phyloP scores from a whole-genome alignment of 2,113 vertebrate genomes.

The Menidia beryllina region DNA sequence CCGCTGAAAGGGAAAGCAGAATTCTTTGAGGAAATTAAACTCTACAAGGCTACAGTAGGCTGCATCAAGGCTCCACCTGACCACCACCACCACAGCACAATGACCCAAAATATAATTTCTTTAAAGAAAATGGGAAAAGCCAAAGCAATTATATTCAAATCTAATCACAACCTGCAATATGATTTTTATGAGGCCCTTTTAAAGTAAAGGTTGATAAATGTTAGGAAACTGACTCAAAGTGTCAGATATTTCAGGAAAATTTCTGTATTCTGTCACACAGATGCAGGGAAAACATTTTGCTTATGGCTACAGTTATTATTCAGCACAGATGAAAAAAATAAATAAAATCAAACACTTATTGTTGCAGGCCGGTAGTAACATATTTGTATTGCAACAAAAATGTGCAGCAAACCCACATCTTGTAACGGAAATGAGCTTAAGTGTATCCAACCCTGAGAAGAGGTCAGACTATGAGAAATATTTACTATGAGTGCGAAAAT shows the following conservation, averaged over 20 bases:
- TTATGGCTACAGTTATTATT: no score
- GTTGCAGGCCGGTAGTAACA: background rate
- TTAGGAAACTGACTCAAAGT: no score
- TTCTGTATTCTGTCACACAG: no score
- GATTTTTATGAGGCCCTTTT: no score
- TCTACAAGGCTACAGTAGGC: slow-evolving; percentile 14
- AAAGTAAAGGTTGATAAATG: no score
- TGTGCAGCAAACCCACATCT: background rate
- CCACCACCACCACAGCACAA: background rate
- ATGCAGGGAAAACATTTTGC: no score
- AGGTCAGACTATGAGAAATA: background rate
- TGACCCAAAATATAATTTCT: background rate
- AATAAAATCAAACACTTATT: no score
- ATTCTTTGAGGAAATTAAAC: slow-evolving; percentile 51
- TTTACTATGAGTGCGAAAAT: slow-evolving; percentile 6
- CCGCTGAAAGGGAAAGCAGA: slow-evolving; percentile 37
- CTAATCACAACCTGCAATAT: background rate
- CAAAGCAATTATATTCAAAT: background rate
- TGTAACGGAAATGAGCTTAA: background rate
- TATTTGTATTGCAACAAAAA: slow-evolving; percentile 13
- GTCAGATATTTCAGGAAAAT: no score
- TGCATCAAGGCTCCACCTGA: slow-evolving; percentile 10
- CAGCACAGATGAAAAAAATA: no score
- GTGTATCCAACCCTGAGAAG: background rate
- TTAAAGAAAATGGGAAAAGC: background rate